phyloP scores from a whole-genome alignment of 2,888 invertebrate genomes.

The Volucella bombylans region DNA sequence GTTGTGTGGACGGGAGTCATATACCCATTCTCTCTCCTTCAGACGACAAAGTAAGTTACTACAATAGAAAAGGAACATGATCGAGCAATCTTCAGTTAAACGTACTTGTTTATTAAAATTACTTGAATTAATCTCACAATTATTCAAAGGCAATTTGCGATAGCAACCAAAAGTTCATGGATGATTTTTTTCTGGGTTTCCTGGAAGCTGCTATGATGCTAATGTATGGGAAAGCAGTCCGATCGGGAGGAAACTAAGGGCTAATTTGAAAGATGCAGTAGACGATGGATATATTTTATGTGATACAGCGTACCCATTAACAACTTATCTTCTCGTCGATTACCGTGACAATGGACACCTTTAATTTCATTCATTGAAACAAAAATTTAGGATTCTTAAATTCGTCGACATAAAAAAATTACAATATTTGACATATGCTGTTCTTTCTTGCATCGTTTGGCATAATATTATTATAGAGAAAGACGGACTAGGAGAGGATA shows the following conservation, averaged over 20 bases:
- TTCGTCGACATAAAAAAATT: no score
- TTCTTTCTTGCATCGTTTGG: no score
- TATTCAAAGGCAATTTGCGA: constrained; percentile 22
- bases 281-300: not conserved
- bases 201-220: not conserved
- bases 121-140: not conserved
- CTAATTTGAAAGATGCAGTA: constrained; percentile 2
- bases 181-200: no score
- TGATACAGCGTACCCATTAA: not conserved
- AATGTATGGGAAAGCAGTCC: constrained; percentile 18
- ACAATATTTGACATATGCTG: no score
- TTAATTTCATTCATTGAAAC: not conserved
- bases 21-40: not conserved
- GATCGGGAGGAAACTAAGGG: constrained; percentile 5
- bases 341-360: constrained; percentile 5
- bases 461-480: no score
- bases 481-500: no score
- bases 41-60: not conserved
- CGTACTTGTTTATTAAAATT: no score
- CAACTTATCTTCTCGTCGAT: not conserved
- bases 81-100: not conserved
- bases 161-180: constrained; percentile 23
- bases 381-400: no score
- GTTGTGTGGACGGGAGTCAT: not conserved
- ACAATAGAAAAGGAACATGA: constrained; percentile 10